Conservation (phyloP, 64 coral and sea anemone species). For the Dendronephthya gigantea region DNA sequence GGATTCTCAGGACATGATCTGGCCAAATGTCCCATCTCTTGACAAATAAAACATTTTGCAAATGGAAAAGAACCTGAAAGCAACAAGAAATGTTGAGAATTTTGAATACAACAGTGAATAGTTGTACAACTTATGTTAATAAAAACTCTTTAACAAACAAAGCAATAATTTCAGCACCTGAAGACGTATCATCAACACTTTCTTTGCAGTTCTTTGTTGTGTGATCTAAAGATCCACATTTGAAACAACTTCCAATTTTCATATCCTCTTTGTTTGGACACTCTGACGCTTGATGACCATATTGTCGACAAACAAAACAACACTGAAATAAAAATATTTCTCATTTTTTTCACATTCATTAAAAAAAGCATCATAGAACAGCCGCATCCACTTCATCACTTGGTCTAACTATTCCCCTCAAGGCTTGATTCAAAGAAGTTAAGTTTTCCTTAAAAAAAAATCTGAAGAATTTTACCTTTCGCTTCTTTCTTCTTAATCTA, state of each 20-base stretch:
- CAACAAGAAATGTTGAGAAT: too few relatives aligned
- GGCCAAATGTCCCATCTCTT: constrained; percentile 76
- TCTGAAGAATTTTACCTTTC: neutral
- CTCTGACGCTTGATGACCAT: constrained; percentile 55
- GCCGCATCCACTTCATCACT: too few relatives aligned
- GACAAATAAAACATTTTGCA: constrained; percentile 98
- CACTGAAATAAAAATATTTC: neutral
- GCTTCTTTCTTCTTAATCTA: neutral
- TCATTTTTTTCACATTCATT: too few relatives aligned
- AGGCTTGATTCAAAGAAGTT: too few relatives aligned
- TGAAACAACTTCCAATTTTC: constrained; percentile 54
- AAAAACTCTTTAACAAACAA: too few relatives aligned
- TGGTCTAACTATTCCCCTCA: too few relatives aligned
- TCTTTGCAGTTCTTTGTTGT: constrained; percentile 58
- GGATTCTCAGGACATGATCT: constrained; percentile 82
- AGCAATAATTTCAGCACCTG: constrained; percentile 10
- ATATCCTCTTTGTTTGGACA: constrained; percentile 48
- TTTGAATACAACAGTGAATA: neutral
- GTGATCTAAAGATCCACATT: constrained; percentile 69
- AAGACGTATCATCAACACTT: neutral
- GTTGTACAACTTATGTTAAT: too few relatives aligned
- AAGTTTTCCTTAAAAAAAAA: too few relatives aligned
- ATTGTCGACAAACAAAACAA: constrained; percentile 74
- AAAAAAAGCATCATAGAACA: too few relatives aligned
- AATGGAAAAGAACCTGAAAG: constrained; percentile 58